Conservation (phyloP, 2,797 vertebrate species). For the Spheniscus humboldti region DNA sequence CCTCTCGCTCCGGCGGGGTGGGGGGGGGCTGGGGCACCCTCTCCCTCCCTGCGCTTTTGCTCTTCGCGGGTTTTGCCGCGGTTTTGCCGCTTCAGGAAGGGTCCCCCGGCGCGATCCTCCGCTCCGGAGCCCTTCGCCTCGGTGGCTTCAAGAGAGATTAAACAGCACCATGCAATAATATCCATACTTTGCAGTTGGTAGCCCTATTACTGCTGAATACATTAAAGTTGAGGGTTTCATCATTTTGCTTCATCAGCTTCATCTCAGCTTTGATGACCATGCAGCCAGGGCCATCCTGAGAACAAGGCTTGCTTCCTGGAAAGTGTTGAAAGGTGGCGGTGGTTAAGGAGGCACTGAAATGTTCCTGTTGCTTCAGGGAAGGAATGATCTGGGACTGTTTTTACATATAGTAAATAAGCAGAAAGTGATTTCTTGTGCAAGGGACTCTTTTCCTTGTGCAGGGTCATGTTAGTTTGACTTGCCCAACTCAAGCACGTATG, state of each 20-base stretch:
- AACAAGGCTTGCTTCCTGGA: constrained; percentile 21
- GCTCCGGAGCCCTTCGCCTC: too few species aligned
- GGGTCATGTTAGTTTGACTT: constrained; percentile 62
- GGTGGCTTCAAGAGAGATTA: not conserved
- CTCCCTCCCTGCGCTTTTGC: too few species aligned
- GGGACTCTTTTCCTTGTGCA: not conserved
- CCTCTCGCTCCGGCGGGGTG: too few species aligned
- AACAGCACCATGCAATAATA: not conserved
- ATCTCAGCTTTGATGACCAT: constrained; percentile 40
- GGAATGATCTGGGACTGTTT: constrained; percentile 20
- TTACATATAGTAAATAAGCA: constrained; percentile 37
- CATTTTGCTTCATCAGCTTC: not conserved
- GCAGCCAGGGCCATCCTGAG: constrained; percentile 12
- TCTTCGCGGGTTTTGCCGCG: too few species aligned
- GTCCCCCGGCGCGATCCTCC: too few species aligned
- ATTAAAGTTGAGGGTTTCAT: not conserved
- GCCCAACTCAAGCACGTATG: constrained; percentile 11
- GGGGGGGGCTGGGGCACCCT: too few species aligned
- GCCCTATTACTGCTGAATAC: not conserved
- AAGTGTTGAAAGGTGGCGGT: not conserved
- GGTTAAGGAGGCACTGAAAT: constrained; percentile 45
- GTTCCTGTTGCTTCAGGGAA: constrained; percentile 34
- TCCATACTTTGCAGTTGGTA: not conserved
- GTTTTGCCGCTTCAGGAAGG: too few species aligned
- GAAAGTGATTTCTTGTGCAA: constrained; percentile 26